These are phyloP conservation scores for Cyclargus thomasi DNA, from an alignment of 1,140 invertebrate species.

Conservation along the genomic window DNA sequence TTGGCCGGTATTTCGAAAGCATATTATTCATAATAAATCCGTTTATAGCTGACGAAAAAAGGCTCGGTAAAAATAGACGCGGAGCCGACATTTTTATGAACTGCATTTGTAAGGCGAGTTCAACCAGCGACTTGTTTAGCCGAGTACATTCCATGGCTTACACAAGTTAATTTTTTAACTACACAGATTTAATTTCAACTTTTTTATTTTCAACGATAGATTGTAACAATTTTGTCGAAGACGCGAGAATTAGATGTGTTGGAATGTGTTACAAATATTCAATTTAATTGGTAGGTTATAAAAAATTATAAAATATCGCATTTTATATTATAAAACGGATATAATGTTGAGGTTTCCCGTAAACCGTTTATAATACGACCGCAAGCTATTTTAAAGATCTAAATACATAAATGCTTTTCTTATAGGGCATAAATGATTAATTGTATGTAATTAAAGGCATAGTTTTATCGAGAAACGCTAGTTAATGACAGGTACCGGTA, in stretches of 20 bases:
- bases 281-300: neutral
- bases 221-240: too few species aligned
- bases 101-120: conserved; percentile 8
- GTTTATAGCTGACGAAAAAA: conserved; percentile 7
- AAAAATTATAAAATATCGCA: neutral
- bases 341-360: neutral
- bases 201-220: too few species aligned
- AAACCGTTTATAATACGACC: neutral
- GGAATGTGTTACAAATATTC: neutral
- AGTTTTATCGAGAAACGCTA: conserved; percentile 40
- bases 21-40: conserved; percentile 3
- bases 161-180: neutral
- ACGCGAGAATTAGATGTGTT: too few species aligned
- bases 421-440: conserved; percentile 41
- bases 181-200: neutral
- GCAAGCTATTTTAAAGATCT: conserved; percentile 24
- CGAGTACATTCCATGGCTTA: neutral
- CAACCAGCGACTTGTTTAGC: neutral
- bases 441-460: conserved; percentile 39
- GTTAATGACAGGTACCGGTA: conserved; percentile 48
- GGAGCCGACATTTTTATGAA: conserved; percentile 7
- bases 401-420: conserved; percentile 33
- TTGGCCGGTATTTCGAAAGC: neutral
- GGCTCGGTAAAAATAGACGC: neutral
- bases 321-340: neutral